Conservation (phyloP, 53 echinoderm and acorn worm species). For the Mesocentrotus franciscanus region DNA sequence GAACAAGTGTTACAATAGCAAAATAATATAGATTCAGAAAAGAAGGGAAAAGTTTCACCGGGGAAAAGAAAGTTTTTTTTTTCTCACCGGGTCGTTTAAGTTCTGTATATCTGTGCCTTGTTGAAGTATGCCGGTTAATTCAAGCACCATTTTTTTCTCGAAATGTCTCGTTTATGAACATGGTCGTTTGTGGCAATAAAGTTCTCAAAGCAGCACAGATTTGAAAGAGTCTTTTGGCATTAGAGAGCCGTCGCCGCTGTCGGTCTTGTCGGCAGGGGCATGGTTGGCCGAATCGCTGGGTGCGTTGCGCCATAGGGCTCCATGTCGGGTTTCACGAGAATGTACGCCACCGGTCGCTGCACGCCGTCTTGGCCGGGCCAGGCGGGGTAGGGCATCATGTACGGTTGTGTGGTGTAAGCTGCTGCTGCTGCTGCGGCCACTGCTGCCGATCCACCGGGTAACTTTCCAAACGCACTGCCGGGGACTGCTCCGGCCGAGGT, state of each 20-base stretch:
- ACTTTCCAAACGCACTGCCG: slow-evolving; percentile 83
- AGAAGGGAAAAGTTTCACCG: slow-evolving; percentile 17
- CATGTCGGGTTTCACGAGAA: slow-evolving; percentile 98
- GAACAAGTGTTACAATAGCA: slow-evolving; percentile 28
- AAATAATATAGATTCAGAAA: background rate
- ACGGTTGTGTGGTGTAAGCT: slow-evolving; percentile 78
- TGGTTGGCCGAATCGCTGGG: slow-evolving; percentile 85
- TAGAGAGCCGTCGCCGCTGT: slow-evolving; percentile 75
- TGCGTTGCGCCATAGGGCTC: slow-evolving; percentile 91
- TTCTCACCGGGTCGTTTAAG: slow-evolving; percentile 61
- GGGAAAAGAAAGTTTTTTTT: background rate
- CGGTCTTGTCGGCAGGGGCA: slow-evolving; percentile 86
- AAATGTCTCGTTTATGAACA: slow-evolving; percentile 33
- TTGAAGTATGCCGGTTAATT: slow-evolving; percentile 58
- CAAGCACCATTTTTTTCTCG: slow-evolving; percentile 47
- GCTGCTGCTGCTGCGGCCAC: slow-evolving; percentile 76
- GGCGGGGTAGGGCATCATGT: slow-evolving; percentile 98
- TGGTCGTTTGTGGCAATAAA: slow-evolving; percentile 51
- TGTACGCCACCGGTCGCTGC: slow-evolving; percentile 96
- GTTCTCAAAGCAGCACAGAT: slow-evolving; percentile 55
- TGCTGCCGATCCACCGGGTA: slow-evolving; percentile 85
- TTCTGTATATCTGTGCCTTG: slow-evolving; percentile 52
- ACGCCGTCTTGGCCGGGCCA: slow-evolving; percentile 91
- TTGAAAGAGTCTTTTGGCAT: slow-evolving; percentile 23
- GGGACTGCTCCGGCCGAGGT: slow-evolving; percentile 76